Base-by-base conservation (phyloP, 1,140 invertebrate genomes). In the Mercenaria mercenaria region DNA sequence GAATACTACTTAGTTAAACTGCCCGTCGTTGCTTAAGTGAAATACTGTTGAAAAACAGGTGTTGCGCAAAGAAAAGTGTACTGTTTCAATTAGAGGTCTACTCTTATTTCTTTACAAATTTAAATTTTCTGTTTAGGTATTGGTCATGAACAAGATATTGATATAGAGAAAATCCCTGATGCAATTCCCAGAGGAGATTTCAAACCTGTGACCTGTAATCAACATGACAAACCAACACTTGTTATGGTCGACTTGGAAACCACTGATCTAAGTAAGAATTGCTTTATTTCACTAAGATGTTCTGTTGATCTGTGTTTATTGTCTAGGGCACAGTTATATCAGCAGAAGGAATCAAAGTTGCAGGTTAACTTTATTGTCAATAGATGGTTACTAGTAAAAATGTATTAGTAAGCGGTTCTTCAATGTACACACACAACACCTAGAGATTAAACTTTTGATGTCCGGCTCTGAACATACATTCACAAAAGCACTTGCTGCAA, bases 171-270 rank as follows among this genome's bases (percentile, higher is more conserved):
- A 47, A 8, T 47, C 18, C 43, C 43, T 10, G 43, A 47, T 10
- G 43, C 43, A 10, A 18, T 47, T 59, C 72, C 84, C 18, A 0
- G 32, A 26, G 50, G 69, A 39, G 18, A 76, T 1, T 61, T 87
- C 18, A 52, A 87, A 29, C 41, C 29, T 13, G 69, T 76, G n/a
- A n/a, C n/a, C n/a, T n/a, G n/a, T n/a, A n/a, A n/a, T n/a, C 47
- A 2, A 69, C 23, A 13, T 52, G 29, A 59, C 18, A 10, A 29
- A 1, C 74, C 74, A 41, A 43, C 76, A 0, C 11, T 79, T 3
- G 32, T 88, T 26, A 64, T 23, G 11, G 56, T 88, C 61, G 86
- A 88, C 41, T 41, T 88, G 29, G 86, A 88, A 43, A 88, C 86
- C 20, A 80, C 86, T 10, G 74, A 61, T 47, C 61, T 80, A 41